Base-by-base conservation (phyloP, 2,888 invertebrate species). In the Tetragonisca angustula region DNA sequence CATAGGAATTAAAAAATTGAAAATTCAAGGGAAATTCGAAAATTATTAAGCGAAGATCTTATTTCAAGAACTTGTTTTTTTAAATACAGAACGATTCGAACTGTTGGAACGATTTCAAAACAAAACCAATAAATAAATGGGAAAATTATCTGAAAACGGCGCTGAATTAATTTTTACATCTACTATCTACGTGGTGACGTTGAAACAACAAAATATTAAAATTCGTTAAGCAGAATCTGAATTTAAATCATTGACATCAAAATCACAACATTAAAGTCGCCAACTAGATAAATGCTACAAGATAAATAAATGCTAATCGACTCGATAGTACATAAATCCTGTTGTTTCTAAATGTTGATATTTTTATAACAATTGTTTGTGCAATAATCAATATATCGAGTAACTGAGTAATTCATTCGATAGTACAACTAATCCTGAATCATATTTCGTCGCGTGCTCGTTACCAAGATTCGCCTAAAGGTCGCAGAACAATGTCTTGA, bases 401-500 rank as follows among this genome's bases (percentile, higher is more conserved):
- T 54, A 56, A 50, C 5, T 9, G 4, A 61, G 19, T 54, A 69
- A 36, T 75, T 73, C 17, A 54, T 69, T 59, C 24, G 24, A 50
- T 9, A 70, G 24, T 19, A 24, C 15, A 49, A 24, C n/a, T 21
- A 65, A 50, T n/a, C 49, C 4, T n/a, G 13, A 13, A 50, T 27
- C 19, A 24, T 43, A 9, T 43, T 43, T 43, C 59, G 17, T 5
- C 13, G 2, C 27, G 4, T 43, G 43, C 59, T 59, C 32, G n/a
- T 52, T 79, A 93, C 93, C 93, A 93, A 71, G 90, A 87, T 80
- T 93, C 93, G 3, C 92, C 93, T n/a, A 92, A 62, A 32, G 93
- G 91, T 62, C 92, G 90, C 54, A 93, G 86, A 49, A 91, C 81
- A 24, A 93, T 89, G 70, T 93, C 92, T 73, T 93, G 92, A 6